phyloP scores from a whole-genome alignment of 2,888 invertebrate genomes.

The Morpho achilles region DNA sequence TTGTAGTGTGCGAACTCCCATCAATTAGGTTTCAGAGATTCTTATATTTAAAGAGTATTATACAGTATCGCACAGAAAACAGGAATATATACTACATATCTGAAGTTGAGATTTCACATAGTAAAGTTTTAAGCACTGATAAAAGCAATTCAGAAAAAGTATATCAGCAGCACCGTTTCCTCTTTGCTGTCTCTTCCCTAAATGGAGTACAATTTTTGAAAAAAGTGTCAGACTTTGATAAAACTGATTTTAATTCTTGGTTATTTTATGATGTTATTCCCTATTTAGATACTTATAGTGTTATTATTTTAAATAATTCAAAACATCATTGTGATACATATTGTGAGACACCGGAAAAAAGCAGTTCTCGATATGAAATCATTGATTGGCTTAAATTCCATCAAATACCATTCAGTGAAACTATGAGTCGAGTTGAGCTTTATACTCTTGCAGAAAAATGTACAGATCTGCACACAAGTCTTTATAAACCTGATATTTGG shows the following conservation, averaged over 20 bases:
- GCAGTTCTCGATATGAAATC: conserved; percentile 18
- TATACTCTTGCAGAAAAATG: conserved; percentile 12
- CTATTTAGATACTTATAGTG: conserved; percentile 4
- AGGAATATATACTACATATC: conserved; percentile 13
- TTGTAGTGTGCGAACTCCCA: conserved; percentile 16
- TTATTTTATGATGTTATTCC: conserved; percentile 4
- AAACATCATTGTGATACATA: conserved; percentile 10
- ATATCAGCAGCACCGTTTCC: neutral
- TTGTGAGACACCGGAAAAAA: conserved; percentile 7
- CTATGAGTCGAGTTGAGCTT: conserved; percentile 15
- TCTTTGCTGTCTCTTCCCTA: conserved; percentile 12
- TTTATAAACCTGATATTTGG: conserved; percentile 16
- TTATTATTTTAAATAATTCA: conserved; percentile 16
- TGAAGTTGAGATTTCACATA: conserved; percentile 2
- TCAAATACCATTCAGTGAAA: conserved; percentile 7
- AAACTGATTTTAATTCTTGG: conserved; percentile 9
- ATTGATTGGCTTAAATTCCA: conserved; percentile 19
- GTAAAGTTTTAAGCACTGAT: conserved; percentile 10
- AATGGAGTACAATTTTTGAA: conserved; percentile 3
- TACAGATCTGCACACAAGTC: conserved; percentile 11
- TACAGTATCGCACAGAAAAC: conserved; percentile 3
- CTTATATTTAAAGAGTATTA: conserved; percentile 18
- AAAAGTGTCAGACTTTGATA: neutral
- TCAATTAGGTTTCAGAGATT: conserved; percentile 15
- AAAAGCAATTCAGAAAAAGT: conserved; percentile 1